Evolutionary conservation across 2,888 invertebrate genomes (phyloP).

Genomic region (Neoascia interrupta): DNA sequence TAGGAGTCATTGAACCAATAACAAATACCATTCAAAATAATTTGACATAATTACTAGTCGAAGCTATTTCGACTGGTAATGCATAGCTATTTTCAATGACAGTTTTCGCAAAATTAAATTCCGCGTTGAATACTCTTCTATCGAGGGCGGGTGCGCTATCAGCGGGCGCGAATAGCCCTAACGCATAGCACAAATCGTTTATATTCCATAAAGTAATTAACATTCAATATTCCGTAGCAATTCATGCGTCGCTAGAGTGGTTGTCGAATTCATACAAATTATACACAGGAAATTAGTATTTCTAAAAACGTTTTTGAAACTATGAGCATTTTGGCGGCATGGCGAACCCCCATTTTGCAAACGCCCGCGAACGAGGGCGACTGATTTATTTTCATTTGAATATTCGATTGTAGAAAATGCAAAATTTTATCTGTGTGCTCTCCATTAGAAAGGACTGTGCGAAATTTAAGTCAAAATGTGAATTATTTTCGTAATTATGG

Average conservation of each 20-base stretch:
- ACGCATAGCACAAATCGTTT: slow-evolving; percentile 14
- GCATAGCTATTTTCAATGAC: not conserved
- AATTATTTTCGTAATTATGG: slow-evolving; percentile 21
- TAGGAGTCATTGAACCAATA: not conserved
- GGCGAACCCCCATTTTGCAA: no score
- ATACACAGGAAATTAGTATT: slow-evolving; percentile 30
- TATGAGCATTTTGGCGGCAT: slow-evolving; percentile 2
- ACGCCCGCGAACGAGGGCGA: not conserved
- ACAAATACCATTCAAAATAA: slow-evolving; percentile 2
- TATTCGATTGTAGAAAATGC: not conserved
- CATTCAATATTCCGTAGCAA: slow-evolving; percentile 30
- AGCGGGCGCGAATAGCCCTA: not conserved
- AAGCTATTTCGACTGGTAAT: not conserved
- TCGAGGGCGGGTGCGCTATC: not conserved
- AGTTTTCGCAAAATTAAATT: slow-evolving; percentile 6
- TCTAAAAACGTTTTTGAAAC: slow-evolving; percentile 13
- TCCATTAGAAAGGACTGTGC: not conserved
- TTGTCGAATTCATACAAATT: slow-evolving; percentile 11
- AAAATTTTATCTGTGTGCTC: slow-evolving; percentile 14
- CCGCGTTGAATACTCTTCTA: slow-evolving; percentile 4
- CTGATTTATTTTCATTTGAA: slow-evolving; percentile 25
- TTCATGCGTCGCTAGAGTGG: slow-evolving; percentile 20
- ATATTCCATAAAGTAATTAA: slow-evolving; percentile 42
- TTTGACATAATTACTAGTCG: slow-evolving; percentile 2
- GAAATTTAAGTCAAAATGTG: not conserved